Conservation (phyloP, 2,888 invertebrate genomes). For the Sarcophaga variegata region DNA sequence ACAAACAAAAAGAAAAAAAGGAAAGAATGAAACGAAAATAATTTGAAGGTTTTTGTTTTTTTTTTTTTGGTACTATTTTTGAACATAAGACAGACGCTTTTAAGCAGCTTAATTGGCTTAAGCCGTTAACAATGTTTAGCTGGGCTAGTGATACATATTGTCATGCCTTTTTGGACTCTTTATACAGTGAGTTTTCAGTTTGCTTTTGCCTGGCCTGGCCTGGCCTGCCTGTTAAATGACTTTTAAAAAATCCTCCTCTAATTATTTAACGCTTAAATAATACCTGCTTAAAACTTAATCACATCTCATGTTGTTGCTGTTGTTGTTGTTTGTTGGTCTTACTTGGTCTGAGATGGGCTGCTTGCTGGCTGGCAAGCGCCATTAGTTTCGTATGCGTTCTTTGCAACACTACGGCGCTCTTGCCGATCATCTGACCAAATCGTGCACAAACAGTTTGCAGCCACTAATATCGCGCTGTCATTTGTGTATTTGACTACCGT, state of each 20-base stretch:
- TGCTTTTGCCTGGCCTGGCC: not conserved
- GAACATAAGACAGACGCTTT: slow-evolving; percentile 21
- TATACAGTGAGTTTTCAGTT: not conserved
- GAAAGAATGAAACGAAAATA: not conserved
- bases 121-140: slow-evolving; percentile 55
- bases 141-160: slow-evolving; percentile 9
- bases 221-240: slow-evolving; percentile 47
- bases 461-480: slow-evolving; percentile 61
- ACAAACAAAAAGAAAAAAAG: slow-evolving; percentile 20
- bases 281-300: slow-evolving; percentile 67
- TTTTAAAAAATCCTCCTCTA: slow-evolving; percentile 63
- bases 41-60: too few species aligned
- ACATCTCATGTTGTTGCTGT: slow-evolving; percentile 52
- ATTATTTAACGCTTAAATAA: slow-evolving; percentile 67
- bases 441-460: slow-evolving; percentile 63
- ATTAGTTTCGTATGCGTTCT: slow-evolving; percentile 59
- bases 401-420: not conserved
- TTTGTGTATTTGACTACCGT: slow-evolving; percentile 58
- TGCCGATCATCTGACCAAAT: slow-evolving; percentile 48
- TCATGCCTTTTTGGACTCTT: slow-evolving; percentile 2
- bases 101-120: slow-evolving; percentile 64
- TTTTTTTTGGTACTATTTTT: not conserved
- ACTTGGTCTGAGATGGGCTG: not conserved
- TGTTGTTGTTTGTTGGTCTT: not conserved
- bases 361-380: slow-evolving; percentile 56